These are phyloP conservation scores for Leptinotarsa undecemlineata DNA, from an alignment of 1,140 invertebrate species.

Conservation along the genomic window DNA sequence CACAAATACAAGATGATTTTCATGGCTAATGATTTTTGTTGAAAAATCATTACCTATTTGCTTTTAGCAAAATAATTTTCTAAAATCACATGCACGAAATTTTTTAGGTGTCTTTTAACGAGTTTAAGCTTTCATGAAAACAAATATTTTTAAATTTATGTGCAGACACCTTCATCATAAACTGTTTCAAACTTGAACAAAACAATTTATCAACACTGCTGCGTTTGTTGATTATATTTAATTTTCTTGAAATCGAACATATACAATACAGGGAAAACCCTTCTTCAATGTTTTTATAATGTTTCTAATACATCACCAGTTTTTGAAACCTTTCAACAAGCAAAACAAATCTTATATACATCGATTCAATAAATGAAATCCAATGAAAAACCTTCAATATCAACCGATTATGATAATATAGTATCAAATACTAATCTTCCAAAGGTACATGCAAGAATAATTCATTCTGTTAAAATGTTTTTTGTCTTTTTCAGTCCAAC, in stretches of 20 bases:
- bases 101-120: no score
- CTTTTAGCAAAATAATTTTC: no score
- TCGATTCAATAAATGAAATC: no score
- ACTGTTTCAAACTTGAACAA: constrained; percentile 38
- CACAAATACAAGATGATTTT: constrained; percentile 22
- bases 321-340: constrained; percentile 25
- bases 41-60: no score
- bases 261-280: background rate
- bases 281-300: constrained; percentile 9
- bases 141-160: background rate
- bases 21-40: background rate
- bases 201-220: constrained; percentile 21
- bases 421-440: no score
- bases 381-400: no score
- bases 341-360: constrained; percentile 6
- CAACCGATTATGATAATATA: no score
- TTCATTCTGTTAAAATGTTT: no score
- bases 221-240: no score
- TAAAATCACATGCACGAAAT: no score
- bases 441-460: no score
- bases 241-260: background rate
- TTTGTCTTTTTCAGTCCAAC: no score
- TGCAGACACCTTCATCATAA: constrained; percentile 20
- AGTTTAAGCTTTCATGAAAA: background rate
- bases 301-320: constrained; percentile 29